Evolutionary conservation across 92 coral and sea anemone genomes (phyloP).

Genomic region (Muricea muricata): DNA sequence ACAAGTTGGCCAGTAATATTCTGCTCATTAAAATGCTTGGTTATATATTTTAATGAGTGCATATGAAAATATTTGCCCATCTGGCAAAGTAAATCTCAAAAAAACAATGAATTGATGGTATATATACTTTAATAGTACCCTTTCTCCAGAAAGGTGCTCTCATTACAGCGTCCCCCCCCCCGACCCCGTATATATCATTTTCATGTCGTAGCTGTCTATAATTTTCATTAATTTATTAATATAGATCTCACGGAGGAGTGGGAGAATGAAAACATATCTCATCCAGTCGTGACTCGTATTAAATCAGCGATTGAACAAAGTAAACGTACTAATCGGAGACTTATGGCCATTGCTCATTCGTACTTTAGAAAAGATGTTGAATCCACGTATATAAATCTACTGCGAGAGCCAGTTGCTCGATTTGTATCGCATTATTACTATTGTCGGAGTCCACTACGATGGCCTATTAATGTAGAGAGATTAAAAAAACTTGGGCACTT

Average conservation of each 20-base stretch:
- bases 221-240: too few relatives aligned
- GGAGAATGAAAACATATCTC: slow-evolving; percentile 73
- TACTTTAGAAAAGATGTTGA: slow-evolving; percentile 76
- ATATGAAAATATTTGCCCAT: too few relatives aligned
- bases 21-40: too few relatives aligned
- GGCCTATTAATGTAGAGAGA: slow-evolving; percentile 55
- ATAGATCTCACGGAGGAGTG: slow-evolving; percentile 89
- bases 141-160: too few relatives aligned
- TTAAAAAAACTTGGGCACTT: slow-evolving; percentile 68
- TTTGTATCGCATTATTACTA: slow-evolving; percentile 89
- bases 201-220: background rate
- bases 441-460: slow-evolving; percentile 70
- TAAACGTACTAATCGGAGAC: slow-evolving; percentile 49
- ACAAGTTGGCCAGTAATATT: too few relatives aligned
- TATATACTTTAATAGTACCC: too few relatives aligned
- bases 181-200: too few relatives aligned
- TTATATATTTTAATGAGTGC: too few relatives aligned
- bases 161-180: too few relatives aligned
- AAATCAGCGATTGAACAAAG: slow-evolving; percentile 62
- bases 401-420: slow-evolving; percentile 85
- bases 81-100: too few relatives aligned
- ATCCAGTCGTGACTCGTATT: slow-evolving; percentile 75
- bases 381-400: slow-evolving; percentile 89
- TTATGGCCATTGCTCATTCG: slow-evolving; percentile 85
- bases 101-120: too few relatives aligned